Evolutionary conservation across 2,797 vertebrate species (phyloP).

Genomic region (Silurus lanzhouensis): DNA sequence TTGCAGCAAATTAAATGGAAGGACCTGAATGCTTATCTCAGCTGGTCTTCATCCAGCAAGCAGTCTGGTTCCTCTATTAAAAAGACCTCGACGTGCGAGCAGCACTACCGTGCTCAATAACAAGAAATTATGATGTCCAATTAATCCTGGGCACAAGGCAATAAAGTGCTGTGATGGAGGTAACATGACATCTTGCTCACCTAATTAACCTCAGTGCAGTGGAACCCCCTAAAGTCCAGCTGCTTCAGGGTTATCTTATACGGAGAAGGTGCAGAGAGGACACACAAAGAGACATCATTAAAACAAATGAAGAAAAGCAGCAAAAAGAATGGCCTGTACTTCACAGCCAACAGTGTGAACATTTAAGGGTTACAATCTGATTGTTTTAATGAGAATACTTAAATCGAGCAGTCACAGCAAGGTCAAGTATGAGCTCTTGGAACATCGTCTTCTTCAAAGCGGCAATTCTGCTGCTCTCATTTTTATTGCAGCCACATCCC

Average conservation of each 20-base stretch:
- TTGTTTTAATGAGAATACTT: conserved; percentile 37
- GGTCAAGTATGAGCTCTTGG: conserved; percentile 37
- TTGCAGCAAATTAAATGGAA: conserved; percentile 57
- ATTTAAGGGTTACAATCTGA: conserved; percentile 42
- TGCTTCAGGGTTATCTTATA: conserved; percentile 41
- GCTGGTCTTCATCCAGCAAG: conserved; percentile 47
- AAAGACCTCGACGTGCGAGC: conserved; percentile 46
- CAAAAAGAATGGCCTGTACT: conserved; percentile 47
- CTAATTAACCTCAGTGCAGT: conserved; percentile 63
- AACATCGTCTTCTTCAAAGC: conserved; percentile 35
- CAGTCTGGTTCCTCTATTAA: conserved; percentile 48
- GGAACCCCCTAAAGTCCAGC: conserved; percentile 49
- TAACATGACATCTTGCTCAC: conserved; percentile 48
- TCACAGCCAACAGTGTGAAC: conserved; percentile 22
- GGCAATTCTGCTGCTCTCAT: conserved; percentile 22
- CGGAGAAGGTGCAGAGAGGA: background rate
- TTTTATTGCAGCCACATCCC: conserved; percentile 16
- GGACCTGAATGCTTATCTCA: conserved; percentile 51
- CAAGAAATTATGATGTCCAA: conserved; percentile 59
- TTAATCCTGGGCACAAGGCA: conserved; percentile 43
- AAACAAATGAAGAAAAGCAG: conserved; percentile 43
- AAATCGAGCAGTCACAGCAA: conserved; percentile 26
- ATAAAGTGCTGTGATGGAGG: conserved; percentile 45
- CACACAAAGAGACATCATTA: conserved; percentile 22
- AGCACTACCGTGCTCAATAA: conserved; percentile 51